Conservation (phyloP, 2,113 vertebrate species). For the Rhinogobius similis region DNA sequence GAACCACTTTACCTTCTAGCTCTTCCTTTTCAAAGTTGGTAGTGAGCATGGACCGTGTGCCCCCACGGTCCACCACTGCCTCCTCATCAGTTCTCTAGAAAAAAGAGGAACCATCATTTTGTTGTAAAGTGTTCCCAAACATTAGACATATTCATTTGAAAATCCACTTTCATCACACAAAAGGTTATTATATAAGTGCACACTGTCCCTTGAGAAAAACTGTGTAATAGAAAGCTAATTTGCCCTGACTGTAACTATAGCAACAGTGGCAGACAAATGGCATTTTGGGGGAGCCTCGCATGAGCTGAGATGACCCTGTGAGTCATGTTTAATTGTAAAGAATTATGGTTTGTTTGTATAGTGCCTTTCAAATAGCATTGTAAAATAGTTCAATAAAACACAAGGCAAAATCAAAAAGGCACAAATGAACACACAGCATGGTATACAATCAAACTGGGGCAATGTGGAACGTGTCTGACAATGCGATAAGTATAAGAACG, state of each 20-base stretch:
- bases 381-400: not conserved
- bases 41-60: slow-evolving; percentile 97
- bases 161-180: slow-evolving; percentile 29
- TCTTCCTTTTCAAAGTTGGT: slow-evolving; percentile 99
- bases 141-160: not conserved
- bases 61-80: slow-evolving; percentile 93
- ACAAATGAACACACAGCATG: not conserved
- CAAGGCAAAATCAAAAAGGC: not conserved
- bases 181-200: slow-evolving; percentile 24
- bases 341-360: not conserved
- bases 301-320: slow-evolving; percentile 45
- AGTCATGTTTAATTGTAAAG: slow-evolving; percentile 27
- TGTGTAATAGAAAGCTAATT: slow-evolving; percentile 43
- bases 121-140: not conserved
- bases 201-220: not conserved
- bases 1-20: slow-evolving; percentile 87
- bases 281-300: slow-evolving; percentile 32
- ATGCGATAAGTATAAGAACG: not conserved
- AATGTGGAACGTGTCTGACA: not conserved
- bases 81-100: slow-evolving; percentile 95
- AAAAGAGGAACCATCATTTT: not conserved
- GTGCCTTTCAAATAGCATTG: not conserved
- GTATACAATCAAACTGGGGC: not conserved
- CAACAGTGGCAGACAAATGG: slow-evolving; percentile 47
- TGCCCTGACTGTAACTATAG: slow-evolving; percentile 61